A percentile compares a stretch with the other conserved stretches of the same genome.
These are phyloP conservation scores for Acleris sparsana DNA, from an alignment of 2,888 invertebrate genomes.

Conservation along the genomic window DNA sequence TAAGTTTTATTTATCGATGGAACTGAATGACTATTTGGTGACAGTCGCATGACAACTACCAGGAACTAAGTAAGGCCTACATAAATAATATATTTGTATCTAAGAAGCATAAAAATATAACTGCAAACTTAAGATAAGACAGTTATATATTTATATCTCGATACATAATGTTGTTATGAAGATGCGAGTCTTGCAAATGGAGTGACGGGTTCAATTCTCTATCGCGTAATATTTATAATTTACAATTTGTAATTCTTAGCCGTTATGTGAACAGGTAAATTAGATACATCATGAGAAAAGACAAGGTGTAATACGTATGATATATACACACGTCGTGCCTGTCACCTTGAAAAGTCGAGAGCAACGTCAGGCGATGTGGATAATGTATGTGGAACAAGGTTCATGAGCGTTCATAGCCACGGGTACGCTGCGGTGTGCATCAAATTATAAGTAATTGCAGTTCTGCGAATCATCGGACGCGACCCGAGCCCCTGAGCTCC, in stretches of 20 bases:
- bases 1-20: too few species aligned
- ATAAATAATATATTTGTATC: too few species aligned
- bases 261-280: constrained; percentile 37
- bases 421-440: constrained; percentile 65
- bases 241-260: constrained; percentile 6
- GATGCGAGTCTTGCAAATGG: too few species aligned
- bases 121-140: too few species aligned
- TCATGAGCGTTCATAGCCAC: constrained; percentile 71
- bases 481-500: constrained; percentile 40
- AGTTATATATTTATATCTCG: too few species aligned
- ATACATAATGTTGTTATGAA: too few species aligned
- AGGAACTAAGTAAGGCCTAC: too few species aligned
- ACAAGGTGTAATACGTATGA: constrained; percentile 48
- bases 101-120: too few species aligned
- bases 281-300: constrained; percentile 37
- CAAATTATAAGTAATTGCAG: constrained; percentile 63
- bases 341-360: constrained; percentile 67
- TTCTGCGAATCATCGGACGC: constrained; percentile 42
- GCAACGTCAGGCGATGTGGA: constrained; percentile 61
- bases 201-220: too few species aligned
- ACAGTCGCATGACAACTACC: too few species aligned
- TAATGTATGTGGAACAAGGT: constrained; percentile 80
- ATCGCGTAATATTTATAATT: not conserved
- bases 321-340: constrained; percentile 49
- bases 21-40: too few species aligned